phyloP scores from a whole-genome alignment of 2,888 invertebrate genomes.

The Leptinotarsa tumamoca region DNA sequence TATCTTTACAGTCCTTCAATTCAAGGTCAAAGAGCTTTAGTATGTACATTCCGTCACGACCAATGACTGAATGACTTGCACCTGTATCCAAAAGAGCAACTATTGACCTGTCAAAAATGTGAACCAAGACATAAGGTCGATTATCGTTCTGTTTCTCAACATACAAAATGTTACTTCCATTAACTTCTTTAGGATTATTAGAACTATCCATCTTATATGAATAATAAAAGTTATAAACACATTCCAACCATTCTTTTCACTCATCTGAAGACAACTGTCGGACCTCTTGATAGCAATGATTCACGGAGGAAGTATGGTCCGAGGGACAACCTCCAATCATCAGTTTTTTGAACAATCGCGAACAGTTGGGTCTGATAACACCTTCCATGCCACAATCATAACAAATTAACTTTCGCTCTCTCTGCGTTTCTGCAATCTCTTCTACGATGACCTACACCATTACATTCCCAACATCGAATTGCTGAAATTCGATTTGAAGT shows the following conservation, averaged over 20 bases:
- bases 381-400: conserved; percentile 2
- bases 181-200: too few relatives aligned
- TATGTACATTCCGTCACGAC: not conserved
- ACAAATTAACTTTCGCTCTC: not conserved
- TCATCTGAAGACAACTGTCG: not conserved
- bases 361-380: conserved; percentile 28
- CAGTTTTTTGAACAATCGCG: conserved; percentile 19
- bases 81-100: not conserved
- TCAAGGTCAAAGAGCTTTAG: not conserved
- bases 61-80: not conserved
- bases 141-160: conserved; percentile 8
- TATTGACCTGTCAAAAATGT: conserved; percentile 4
- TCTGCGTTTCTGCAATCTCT: conserved; percentile 7
- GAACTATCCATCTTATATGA: not conserved
- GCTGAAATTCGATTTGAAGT: not conserved
- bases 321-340: conserved; percentile 3
- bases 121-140: not conserved
- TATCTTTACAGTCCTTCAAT: not conserved
- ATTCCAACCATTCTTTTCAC: not conserved
- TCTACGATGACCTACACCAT: conserved; percentile 16
- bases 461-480: conserved; percentile 23
- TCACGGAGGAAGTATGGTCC: not conserved
- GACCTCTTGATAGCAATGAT: not conserved
- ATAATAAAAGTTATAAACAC: not conserved
- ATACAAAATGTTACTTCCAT: not conserved